Evolutionary conservation across 2,113 vertebrate species (phyloP).

Genomic region (Irena cyanogastra): DNA sequence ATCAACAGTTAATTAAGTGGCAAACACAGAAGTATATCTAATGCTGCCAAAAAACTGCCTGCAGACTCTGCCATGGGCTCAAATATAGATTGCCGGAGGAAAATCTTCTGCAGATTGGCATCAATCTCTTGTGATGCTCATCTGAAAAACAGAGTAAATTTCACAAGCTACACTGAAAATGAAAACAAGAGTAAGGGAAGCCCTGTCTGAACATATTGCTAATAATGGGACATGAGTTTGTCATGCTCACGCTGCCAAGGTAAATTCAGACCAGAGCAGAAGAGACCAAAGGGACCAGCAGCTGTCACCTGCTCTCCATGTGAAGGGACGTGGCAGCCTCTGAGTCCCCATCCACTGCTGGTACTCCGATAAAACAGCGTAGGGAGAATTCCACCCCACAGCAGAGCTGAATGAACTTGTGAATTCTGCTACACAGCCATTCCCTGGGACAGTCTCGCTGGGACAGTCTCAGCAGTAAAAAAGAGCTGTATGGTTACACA

Average conservation of each 20-base stretch:
- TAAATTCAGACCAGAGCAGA: neutral
- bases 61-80: neutral
- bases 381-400: neutral
- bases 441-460: neutral
- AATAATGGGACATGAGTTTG: neutral
- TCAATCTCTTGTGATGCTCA: neutral
- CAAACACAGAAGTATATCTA: neutral
- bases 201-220: neutral
- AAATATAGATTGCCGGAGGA: constrained; percentile 8
- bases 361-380: neutral
- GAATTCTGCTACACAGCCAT: neutral
- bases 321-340: neutral
- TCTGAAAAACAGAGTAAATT: constrained; percentile 23
- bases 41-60: constrained; percentile 7
- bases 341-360: neutral
- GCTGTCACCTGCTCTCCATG: neutral
- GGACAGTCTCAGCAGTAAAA: neutral
- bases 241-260: neutral
- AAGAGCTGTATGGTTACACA: neutral
- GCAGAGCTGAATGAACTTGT: neutral
- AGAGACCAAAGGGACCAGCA: neutral
- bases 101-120: neutral
- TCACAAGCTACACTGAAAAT: constrained; percentile 22
- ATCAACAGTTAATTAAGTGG: constrained; percentile 63
- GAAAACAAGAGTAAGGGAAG: neutral